Evolutionary conservation across 2,797 vertebrate genomes (phyloP).

Genomic region (Bovichtus diacanthus): DNA sequence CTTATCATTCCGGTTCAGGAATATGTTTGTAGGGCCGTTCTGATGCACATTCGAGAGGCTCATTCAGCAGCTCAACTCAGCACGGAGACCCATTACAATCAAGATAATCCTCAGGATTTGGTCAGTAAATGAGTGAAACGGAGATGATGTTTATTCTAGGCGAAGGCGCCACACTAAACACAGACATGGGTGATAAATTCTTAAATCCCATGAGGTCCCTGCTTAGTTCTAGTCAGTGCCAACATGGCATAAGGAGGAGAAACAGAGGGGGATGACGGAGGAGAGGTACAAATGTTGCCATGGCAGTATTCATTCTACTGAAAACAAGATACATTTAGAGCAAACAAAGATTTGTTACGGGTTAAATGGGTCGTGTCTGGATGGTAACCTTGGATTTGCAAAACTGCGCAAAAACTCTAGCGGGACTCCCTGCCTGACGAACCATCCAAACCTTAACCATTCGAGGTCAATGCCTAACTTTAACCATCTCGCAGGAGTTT

Average conservation of each 20-base stretch:
- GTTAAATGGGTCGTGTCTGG: background rate
- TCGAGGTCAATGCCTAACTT: too few relatives aligned
- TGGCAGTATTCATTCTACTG: conserved; percentile 9
- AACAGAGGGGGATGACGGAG: background rate
- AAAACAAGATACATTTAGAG: conserved; percentile 22
- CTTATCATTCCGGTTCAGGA: background rate
- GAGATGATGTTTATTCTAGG: conserved; percentile 52
- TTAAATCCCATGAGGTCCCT: conserved; percentile 44
- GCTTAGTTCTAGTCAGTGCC: conserved; percentile 45
- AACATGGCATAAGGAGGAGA: conserved; percentile 32
- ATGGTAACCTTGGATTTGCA: too few relatives aligned
- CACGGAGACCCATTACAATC: conserved; percentile 34
- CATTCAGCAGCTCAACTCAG: conserved; percentile 47
- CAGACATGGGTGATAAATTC: conserved; percentile 52
- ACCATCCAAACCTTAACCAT: too few relatives aligned
- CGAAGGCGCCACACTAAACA: conserved; percentile 47
- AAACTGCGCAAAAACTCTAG: too few relatives aligned
- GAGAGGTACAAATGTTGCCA: conserved; percentile 28
- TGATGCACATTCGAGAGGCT: conserved; percentile 26
- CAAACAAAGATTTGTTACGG: background rate
- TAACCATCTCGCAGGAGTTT: too few relatives aligned
- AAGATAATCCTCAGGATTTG: conserved; percentile 59
- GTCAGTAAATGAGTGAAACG: conserved; percentile 52
- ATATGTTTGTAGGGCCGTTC: conserved; percentile 14
- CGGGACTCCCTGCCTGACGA: too few relatives aligned